Evolutionary conservation across 2,888 invertebrate species (phyloP), one percentile per base, ranked within the genome.

Genomic region (Calameuta idolon): DNA sequence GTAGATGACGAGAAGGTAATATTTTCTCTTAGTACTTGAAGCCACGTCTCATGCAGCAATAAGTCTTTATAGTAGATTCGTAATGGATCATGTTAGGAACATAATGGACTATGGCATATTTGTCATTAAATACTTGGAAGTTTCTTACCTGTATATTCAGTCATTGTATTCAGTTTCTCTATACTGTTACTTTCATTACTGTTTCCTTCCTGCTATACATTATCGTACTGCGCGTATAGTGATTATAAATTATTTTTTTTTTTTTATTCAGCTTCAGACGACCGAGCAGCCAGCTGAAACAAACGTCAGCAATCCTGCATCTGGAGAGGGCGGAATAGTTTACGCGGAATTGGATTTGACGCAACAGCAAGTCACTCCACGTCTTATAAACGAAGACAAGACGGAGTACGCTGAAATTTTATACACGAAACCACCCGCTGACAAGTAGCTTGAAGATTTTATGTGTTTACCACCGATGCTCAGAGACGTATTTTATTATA

Each of bases 331-430:
- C 69, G 91, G 90, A 76, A 84, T 91, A 34, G 91, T 91, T 75
- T 91, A 91, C 73, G 91, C 91, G 1, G 91, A 91, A 81, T 83
- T 91, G 73, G 91, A 91, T 75, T 83, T 91, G 68, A 88, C 88
- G 31, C 89, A 87, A 69, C 89, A 89, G 31, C 81, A 82, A 12
- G 81, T 75, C 12, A 74, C 85, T 2, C 87, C 89, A 0, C 87
- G 90, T 69, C 87, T 86, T 15, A 89, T 94, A 92, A 86, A 92
- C 87, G 94, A 95, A 1, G 95, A 94, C 83, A 94, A 94, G 87
- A 95, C 95, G 4, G 95, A 95, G 86, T 97, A 97, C 90, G 97
- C 97, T 0, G 97, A 97, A 91, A 97, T 97, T 78, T 94, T 96
- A 0, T 96, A 96, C 91, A 94, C 94, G 0, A 94, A 94, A 81